Evolutionary conservation across 2,888 invertebrate species (phyloP), one percentile per base, ranked within the genome.

Genomic region (Steinernema hermaphroditum): DNA sequence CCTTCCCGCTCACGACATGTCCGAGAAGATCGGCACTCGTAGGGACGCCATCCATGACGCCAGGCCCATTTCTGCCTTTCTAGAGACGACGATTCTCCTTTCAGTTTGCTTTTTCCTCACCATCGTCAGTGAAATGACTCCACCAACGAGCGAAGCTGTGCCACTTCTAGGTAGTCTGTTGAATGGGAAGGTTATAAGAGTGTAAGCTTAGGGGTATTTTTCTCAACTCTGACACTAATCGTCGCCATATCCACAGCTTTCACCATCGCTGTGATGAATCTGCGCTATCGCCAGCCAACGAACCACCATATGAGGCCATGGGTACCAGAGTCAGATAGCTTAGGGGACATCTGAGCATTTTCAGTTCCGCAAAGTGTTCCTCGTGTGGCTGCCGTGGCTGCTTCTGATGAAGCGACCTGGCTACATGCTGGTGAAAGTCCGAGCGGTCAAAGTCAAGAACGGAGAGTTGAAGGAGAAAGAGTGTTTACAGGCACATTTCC

Each of bases 31-130:
- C 68, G 81, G 83, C 34, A 81, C 78, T 69, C 83, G 83, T 82
- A 43, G 49, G 73, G 29, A 14, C 12, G 14, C 16, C 24, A 22
- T 72, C 12, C 14, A 69, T 22, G 4, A 70, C 19, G 4, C 6
- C 32, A 27, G 22, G 4, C 19, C 4, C 4, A 6, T 70, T 70
- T 70, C 70, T 70, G 16, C 8, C 16, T 22, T 2, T 81, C 44
- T 73, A 84, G 84, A 83, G 70, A 83, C 80, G 9, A 84, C 84
- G 6, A 83, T 84, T 44, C 76, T 84, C 0, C 92, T 95, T 89
- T 95, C 94, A 89, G 92, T 95, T 91, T 94, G 94, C 90, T 94
- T 95, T 90, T 95, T 94, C 91, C 92, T 94, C 90, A 93, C 94
- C 91, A 92, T 95, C 90, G 94, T 95, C 88, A 94, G 94, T 86